Percentiles rank a stretch among this genome's conserved stretches.
These are phyloP conservation scores for Eumerus sabulonum DNA, from an alignment of 2,888 invertebrate genomes.

Conservation along the genomic window DNA sequence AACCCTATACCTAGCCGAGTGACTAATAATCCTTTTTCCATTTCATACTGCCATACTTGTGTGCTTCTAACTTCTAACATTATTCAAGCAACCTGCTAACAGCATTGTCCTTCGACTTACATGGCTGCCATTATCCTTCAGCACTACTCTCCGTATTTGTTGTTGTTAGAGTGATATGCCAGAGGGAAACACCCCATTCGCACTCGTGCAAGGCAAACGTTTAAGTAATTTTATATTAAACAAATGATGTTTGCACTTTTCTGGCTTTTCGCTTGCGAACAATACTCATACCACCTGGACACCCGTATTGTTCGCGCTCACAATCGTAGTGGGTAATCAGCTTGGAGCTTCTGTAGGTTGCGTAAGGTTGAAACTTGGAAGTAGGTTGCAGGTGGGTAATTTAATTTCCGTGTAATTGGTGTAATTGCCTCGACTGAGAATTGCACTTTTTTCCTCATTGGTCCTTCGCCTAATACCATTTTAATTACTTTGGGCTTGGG, in stretches of 20 bases:
- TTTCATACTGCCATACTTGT: conserved; percentile 60
- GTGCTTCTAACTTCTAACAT: conserved; percentile 23
- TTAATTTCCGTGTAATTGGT: conserved; percentile 67
- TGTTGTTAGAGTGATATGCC: conserved; percentile 36
- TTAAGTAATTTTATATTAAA: conserved; percentile 63
- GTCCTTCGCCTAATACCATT: conserved; percentile 60
- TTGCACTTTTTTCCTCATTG: conserved; percentile 54
- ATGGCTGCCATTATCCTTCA: conserved; percentile 44
- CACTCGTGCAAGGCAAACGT: conserved; percentile 45
- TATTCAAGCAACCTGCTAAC: conserved; percentile 59
- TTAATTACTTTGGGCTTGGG: conserved; percentile 52
- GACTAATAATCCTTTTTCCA: conserved; percentile 64
- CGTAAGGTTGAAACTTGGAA: conserved; percentile 43
- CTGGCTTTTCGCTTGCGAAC: conserved; percentile 39
- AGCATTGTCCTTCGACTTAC: conserved; percentile 59
- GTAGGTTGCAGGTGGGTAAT: conserved; percentile 66
- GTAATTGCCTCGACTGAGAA: conserved; percentile 61
- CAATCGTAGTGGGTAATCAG: conserved; percentile 50
- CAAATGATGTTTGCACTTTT: conserved; percentile 63
- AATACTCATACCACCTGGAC: conserved; percentile 1
- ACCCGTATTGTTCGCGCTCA: background rate
- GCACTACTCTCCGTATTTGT: background rate
- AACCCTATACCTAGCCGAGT: conserved; percentile 40
- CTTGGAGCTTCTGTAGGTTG: conserved; percentile 46
- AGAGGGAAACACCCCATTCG: conserved; percentile 2